Percentiles rank a stretch among this genome's conserved stretches.
Evolutionary conservation across 2,797 vertebrate genomes (phyloP).

Genomic region (Yasuhikotakia modesta): DNA sequence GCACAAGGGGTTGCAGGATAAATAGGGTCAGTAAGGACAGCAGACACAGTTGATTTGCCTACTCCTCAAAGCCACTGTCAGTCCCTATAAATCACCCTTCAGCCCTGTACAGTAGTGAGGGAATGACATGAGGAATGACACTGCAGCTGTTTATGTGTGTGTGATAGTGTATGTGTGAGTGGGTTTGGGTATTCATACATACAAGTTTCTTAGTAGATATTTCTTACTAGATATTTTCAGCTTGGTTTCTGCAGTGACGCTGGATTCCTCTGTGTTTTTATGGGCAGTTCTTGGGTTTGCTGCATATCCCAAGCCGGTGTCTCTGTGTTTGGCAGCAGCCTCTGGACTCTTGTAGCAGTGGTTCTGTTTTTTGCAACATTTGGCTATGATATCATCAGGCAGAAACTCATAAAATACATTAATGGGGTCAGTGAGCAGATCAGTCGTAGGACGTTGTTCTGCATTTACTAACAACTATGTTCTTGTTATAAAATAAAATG

Average conservation of each 20-base stretch:
- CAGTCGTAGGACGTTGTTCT: neutral
- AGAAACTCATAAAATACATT: constrained; percentile 21
- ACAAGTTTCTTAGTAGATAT: neutral
- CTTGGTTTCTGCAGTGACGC: neutral
- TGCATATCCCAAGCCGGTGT: neutral
- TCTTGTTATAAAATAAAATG: neutral
- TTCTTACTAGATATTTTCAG: neutral
- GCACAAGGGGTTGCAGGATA: constrained; percentile 29
- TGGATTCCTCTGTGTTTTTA: constrained; percentile 23
- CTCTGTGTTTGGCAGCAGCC: neutral
- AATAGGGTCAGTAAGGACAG: constrained; percentile 49
- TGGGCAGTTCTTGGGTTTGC: neutral
- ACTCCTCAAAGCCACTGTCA: constrained; percentile 54
- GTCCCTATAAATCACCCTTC: constrained; percentile 49
- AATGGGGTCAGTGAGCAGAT: constrained; percentile 24
- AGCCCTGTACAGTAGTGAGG: constrained; percentile 32
- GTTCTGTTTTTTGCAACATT: neutral
- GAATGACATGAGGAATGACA: constrained; percentile 42
- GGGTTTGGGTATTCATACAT: constrained; percentile 1
- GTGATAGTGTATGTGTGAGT: constrained; percentile 21
- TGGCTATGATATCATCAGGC: constrained; percentile 12
- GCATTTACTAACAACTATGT: neutral
- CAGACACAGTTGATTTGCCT: constrained; percentile 49
- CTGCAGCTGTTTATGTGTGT: constrained; percentile 50
- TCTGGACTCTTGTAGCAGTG: neutral